A percentile compares a stretch with the other conserved stretches of the same genome.
Conservation (phyloP, 2,113 vertebrate species). For the Pluvialis apricaria region DNA sequence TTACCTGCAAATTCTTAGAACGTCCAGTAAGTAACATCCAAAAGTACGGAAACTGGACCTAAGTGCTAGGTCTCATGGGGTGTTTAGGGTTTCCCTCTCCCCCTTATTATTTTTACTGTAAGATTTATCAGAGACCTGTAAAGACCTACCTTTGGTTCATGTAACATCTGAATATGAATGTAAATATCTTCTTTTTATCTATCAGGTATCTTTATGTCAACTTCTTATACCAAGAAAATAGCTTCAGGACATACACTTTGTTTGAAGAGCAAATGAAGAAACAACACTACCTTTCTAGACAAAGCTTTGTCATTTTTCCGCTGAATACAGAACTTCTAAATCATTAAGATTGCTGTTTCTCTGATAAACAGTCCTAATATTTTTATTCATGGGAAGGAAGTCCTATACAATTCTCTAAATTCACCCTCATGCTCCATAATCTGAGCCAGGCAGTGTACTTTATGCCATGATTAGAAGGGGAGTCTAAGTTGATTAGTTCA, state of each 20-base stretch:
- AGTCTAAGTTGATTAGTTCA: neutral
- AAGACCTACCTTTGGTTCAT: neutral
- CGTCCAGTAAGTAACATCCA: neutral
- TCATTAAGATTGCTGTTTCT: neutral
- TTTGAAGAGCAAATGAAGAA: slow-evolving; percentile 46
- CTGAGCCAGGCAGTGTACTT: neutral
- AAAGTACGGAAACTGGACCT: neutral
- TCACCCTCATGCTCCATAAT: rapidly evolving
- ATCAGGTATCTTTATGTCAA: slow-evolving; percentile 18
- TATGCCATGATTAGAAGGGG: neutral
- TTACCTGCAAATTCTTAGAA: neutral
- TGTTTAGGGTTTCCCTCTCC: neutral
- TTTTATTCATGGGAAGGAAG: slow-evolving; percentile 11
- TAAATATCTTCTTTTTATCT: neutral
- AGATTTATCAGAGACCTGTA: neutral
- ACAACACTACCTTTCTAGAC: neutral
- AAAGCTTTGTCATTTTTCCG: neutral
- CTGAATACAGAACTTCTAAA: neutral
- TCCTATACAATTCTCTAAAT: neutral
- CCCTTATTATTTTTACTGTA: neutral
- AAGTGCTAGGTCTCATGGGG: neutral
- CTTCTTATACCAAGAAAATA: slow-evolving; percentile 20
- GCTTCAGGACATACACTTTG: neutral
- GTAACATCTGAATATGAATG: neutral
- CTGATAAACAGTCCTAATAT: neutral